A percentile compares a stretch with the other conserved stretches of the same genome.
phyloP scores from a whole-genome alignment of 2,797 vertebrate species.

The Fringilla coelebs region DNA sequence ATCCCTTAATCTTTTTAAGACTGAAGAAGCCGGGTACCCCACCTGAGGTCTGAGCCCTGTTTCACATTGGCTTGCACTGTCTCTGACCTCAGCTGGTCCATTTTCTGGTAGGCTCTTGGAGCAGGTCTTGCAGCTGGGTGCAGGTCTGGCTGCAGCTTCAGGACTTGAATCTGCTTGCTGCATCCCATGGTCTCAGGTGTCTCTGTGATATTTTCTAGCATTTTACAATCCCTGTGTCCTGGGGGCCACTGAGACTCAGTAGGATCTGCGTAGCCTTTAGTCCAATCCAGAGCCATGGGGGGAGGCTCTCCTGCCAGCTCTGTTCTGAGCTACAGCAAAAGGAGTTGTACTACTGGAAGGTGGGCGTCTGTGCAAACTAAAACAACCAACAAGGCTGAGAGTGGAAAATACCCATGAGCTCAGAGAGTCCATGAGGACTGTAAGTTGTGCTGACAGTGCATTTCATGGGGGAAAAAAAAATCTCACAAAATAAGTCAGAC shows the following conservation, averaged over 20 bases:
- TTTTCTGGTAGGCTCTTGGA: background rate
- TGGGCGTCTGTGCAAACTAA: background rate
- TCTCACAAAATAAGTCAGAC: background rate
- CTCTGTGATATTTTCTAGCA: background rate
- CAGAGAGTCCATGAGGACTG: background rate
- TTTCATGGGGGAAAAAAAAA: background rate
- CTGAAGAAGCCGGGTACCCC: background rate
- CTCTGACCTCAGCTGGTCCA: background rate
- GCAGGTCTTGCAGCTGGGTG: background rate
- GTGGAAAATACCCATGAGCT: background rate
- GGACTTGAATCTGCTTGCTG: background rate
- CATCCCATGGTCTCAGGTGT: background rate
- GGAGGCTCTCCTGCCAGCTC: background rate
- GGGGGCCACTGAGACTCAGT: background rate
- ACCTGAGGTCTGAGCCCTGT: rapidly evolving
- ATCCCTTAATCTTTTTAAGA: background rate
- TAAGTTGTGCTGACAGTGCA: background rate
- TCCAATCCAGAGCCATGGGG: rapidly evolving
- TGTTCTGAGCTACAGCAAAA: background rate
- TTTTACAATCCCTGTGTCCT: background rate
- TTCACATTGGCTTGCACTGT: rapidly evolving
- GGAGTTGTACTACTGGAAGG: background rate
- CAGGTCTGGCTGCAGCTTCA: background rate
- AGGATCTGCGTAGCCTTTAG: background rate
- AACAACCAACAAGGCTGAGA: background rate